phyloP scores from a whole-genome alignment of 37 sponge, comb jelly and placozoan genomes.

The Halisarca cf. caerulea region DNA sequence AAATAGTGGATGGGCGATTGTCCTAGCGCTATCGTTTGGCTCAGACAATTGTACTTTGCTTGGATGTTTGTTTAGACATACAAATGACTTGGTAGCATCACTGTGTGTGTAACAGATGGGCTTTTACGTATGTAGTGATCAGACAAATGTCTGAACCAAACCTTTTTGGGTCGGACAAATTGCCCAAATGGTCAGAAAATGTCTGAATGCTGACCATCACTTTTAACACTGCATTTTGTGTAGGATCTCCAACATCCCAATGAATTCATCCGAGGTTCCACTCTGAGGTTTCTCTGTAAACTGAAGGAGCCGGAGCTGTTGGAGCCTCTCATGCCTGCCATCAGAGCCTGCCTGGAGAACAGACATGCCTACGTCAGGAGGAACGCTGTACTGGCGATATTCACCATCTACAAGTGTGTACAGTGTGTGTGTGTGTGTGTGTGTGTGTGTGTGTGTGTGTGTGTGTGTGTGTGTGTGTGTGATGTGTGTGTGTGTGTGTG shows the following conservation, averaged over 20 bases:
- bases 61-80: too few species aligned
- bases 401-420: constrained; percentile 95
- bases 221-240: background rate
- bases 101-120: too few species aligned
- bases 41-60: too few species aligned
- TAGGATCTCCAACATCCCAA: constrained; percentile 99
- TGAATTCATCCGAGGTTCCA: constrained; percentile 97
- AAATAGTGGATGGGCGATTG: too few species aligned
- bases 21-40: too few species aligned
- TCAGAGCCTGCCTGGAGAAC: constrained; percentile 93
- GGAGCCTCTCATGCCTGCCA: constrained; percentile 99
- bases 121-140: too few species aligned
- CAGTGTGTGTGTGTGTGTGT: background rate
- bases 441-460: background rate
- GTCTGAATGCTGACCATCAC: background rate
- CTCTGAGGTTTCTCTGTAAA: constrained; percentile 97
- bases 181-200: too few species aligned
- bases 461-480: background rate
- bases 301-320: constrained; percentile 96
- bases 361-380: constrained; percentile 97
- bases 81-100: too few species aligned
- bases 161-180: too few species aligned
- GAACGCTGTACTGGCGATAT: constrained; percentile 98
- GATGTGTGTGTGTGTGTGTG: background rate
- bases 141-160: too few species aligned